A percentile compares a stretch with the other conserved stretches of the same genome.
Evolutionary conservation across 2,113 vertebrate genomes (phyloP).

Genomic region (Macroglossus sobrinus): DNA sequence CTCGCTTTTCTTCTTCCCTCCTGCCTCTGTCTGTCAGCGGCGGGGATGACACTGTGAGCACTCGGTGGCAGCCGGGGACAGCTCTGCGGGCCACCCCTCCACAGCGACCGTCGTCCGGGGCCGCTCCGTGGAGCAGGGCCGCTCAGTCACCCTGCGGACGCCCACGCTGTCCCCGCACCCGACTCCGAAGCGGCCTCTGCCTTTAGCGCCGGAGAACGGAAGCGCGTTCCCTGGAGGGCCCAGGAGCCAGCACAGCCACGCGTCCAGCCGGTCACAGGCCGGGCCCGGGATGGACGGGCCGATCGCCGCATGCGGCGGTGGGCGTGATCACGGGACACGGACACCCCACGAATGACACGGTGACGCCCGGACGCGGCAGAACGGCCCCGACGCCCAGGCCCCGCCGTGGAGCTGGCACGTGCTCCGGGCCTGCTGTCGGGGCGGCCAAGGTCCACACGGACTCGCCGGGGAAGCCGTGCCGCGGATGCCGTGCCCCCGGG

Average conservation of each 20-base stretch:
- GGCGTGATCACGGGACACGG: too few relatives aligned
- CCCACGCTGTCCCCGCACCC: not conserved
- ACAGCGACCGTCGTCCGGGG: not conserved
- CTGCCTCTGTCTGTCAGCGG: not conserved
- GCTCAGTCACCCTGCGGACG: not conserved
- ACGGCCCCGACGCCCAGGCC: rapidly evolving
- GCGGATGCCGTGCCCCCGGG: too few relatives aligned
- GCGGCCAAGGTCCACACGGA: too few relatives aligned
- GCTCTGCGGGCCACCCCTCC: rapidly evolving
- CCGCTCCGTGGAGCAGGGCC: not conserved
- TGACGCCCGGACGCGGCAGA: rapidly evolving
- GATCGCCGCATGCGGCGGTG: rapidly evolving
- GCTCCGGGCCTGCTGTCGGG: too few relatives aligned
- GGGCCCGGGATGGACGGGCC: not conserved
- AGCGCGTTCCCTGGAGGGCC: rapidly evolving
- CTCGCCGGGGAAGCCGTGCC: too few relatives aligned
- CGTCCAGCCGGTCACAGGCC: rapidly evolving
- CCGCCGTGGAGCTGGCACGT: too few relatives aligned
- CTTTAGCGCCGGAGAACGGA: not conserved
- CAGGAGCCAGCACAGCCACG: not conserved
- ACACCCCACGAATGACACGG: not conserved
- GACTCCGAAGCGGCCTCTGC: too few relatives aligned
- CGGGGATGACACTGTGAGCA: not conserved
- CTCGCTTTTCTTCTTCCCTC: not conserved
- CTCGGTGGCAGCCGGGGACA: rapidly evolving